Conservation (phyloP, 2,113 vertebrate genomes). For the Oreochromis spilurus region DNA sequence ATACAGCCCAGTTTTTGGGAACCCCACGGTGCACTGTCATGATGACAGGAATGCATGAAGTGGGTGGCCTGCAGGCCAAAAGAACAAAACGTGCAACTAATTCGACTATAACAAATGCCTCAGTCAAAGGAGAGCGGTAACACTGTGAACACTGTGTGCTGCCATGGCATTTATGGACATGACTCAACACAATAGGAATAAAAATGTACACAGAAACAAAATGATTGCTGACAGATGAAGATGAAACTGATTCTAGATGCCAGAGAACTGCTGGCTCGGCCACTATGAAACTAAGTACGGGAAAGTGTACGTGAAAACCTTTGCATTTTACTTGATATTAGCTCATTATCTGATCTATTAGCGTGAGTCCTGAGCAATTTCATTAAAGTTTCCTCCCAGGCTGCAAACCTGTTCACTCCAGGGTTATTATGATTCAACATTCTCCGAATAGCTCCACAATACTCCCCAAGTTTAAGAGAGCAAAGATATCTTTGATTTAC, state of each 20-base stretch:
- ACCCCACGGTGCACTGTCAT: not conserved
- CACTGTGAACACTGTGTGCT: constrained; percentile 41
- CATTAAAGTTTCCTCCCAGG: not conserved
- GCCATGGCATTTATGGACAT: constrained; percentile 43
- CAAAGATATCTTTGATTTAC: constrained; percentile 10
- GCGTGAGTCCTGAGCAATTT: not conserved
- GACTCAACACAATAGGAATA: not conserved
- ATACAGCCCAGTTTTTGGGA: not conserved
- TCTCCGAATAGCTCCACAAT: not conserved
- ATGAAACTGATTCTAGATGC: constrained; percentile 16
- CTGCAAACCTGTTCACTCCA: not conserved
- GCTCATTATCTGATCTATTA: not conserved
- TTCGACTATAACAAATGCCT: constrained; percentile 4
- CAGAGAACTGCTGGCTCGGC: constrained; percentile 13
- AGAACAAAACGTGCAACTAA: constrained; percentile 15
- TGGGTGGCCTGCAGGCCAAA: constrained; percentile 34
- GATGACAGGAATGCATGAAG: constrained; percentile 1
- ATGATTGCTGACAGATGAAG: constrained; percentile 19
- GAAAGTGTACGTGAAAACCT: not conserved
- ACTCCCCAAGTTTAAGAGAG: not conserved
- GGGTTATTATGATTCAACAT: not conserved
- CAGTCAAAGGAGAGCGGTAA: constrained; percentile 12
- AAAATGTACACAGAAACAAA: not conserved
- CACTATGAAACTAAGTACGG: not conserved
- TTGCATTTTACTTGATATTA: not conserved